These are phyloP conservation scores for Campylomormyrus numenius DNA, from an alignment of 2,113 vertebrate genomes.

Conservation along the genomic window DNA sequence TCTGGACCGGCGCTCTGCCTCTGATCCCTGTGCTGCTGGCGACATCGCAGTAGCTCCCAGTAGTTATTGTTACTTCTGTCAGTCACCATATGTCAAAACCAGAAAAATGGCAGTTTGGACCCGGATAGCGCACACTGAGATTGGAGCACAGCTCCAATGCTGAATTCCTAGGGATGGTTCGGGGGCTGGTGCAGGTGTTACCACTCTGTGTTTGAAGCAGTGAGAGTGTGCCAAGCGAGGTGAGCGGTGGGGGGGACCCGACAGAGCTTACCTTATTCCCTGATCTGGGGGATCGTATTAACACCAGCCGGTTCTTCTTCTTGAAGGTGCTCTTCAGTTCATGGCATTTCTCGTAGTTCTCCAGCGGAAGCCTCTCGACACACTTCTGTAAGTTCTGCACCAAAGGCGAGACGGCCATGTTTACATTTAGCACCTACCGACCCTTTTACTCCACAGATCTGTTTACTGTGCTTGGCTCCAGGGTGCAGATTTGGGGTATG, in stretches of 20 bases:
- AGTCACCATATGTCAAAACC: neutral
- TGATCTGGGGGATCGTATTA: slow-evolving; percentile 65
- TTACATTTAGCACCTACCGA: neutral
- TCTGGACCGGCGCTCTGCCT: neutral
- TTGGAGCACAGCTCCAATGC: neutral
- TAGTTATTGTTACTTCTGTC: neutral
- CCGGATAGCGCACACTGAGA: neutral
- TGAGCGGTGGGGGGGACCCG: neutral
- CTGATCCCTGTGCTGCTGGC: neutral
- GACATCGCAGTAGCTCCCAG: neutral
- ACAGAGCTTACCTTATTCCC: slow-evolving; percentile 76
- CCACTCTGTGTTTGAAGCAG: neutral
- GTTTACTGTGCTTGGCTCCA: neutral
- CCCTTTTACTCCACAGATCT: neutral
- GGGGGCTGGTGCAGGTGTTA: neutral
- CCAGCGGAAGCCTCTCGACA: slow-evolving; percentile 80
- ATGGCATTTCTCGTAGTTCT: slow-evolving; percentile 84
- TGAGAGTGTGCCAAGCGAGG: too few species aligned
- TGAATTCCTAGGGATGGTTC: neutral
- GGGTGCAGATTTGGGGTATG: neutral
- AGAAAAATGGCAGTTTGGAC: neutral
- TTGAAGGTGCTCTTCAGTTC: slow-evolving; percentile 77
- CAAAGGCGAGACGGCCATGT: slow-evolving; percentile 13
- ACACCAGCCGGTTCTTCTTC: slow-evolving; percentile 79
- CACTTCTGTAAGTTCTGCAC: slow-evolving; percentile 79